Base-by-base conservation (phyloP, 2,797 vertebrate genomes). In the Microctenopoma stevenorrisi region DNA sequence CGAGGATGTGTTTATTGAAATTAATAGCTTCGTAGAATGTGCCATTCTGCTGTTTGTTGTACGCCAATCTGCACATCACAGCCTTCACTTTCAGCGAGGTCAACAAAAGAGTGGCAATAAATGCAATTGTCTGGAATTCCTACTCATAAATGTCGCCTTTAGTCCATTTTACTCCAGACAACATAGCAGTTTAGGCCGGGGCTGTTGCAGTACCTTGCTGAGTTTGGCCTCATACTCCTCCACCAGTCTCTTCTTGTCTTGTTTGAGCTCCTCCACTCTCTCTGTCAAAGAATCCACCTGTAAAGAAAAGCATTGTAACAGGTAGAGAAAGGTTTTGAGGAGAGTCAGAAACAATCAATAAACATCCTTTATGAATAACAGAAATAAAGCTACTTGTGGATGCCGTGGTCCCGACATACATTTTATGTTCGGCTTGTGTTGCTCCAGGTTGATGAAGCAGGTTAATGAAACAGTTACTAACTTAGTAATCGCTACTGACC, bases 151-250 rank as follows among this genome's bases (percentile, higher is more conserved):
- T 40, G 28, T 30, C 28, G 3, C 26, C 3, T 42, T 68, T 4
- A 15, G 16, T 6, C n/a, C 5, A 0, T 22, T 44, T 38, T 7
- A 67, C 50, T 26, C 40, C n/a, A 8, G 25, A 14, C 15, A 40
- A 33, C 5, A 57, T 28, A 14, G 25, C 25, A 28, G 18, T 18
- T 18, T 18, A 18, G 18, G 18, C 46, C 11, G 12, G 15, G 13
- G 6, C 1, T 9, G 22, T 9, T 33, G 15, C 7, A 1, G 30
- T 63, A 93, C 92, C 95, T 99, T 98, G 89, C 86, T 96, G 76
- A 99, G 93, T 90, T 98, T 98, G 88, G 94, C 94, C 88, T 99
- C 97, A 18, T 98, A 98, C 74, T 99, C 98, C 80, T 98, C 98
- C 82, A 97, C 95, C 50, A 99, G 92, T 2, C 95, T 94, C 91